These are phyloP conservation scores for Diploscapter pachys DNA, from an alignment of 1,140 invertebrate species.

Conservation along the genomic window DNA sequence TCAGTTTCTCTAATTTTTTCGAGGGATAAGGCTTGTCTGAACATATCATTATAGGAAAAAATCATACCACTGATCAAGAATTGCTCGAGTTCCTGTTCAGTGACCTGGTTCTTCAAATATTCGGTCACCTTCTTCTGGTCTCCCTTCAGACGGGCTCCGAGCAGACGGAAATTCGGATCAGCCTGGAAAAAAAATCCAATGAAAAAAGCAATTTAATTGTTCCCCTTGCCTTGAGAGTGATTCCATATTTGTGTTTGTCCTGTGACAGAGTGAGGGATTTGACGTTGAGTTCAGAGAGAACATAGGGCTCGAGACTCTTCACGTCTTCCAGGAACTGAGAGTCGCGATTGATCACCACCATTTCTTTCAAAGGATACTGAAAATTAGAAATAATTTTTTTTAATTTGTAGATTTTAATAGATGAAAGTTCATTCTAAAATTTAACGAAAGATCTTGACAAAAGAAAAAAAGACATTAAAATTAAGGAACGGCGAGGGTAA, in stretches of 20 bases:
- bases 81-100: constrained; percentile 75
- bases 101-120: constrained; percentile 74
- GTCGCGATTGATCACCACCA: constrained; percentile 88
- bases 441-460: no score
- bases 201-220: background rate
- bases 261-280: constrained; percentile 79
- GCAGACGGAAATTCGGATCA: constrained; percentile 82
- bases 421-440: no score
- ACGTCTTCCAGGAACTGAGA: constrained; percentile 76
- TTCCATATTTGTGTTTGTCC: constrained; percentile 88
- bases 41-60: constrained; percentile 57
- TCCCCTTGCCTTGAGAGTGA: constrained; percentile 69
- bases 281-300: constrained; percentile 83
- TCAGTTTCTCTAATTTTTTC: background rate
- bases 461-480: no score
- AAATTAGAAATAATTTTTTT: constrained; percentile 25
- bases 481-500: no score
- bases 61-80: constrained; percentile 70
- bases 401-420: no score
- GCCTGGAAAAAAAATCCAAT: constrained; percentile 62
- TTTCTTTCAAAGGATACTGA: constrained; percentile 86
- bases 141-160: constrained; percentile 81
- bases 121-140: constrained; percentile 82
- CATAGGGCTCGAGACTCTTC: constrained; percentile 76
- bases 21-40: no score